These are phyloP conservation scores for Muraenolepis orangiensis DNA, from an alignment of 2,797 vertebrate species.

Conservation along the genomic window DNA sequence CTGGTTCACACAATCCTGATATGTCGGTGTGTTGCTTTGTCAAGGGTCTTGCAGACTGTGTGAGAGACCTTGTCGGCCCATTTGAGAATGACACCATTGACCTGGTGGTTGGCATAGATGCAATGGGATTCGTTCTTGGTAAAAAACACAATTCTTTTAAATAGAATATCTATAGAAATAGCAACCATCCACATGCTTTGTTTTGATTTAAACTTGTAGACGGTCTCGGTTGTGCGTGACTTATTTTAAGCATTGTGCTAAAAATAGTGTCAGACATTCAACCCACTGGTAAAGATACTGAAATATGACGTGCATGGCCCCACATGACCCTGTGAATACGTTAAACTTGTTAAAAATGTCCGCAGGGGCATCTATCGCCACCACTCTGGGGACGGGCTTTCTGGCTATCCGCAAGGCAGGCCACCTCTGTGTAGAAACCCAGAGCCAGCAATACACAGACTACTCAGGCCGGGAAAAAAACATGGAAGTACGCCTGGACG, in stretches of 20 bases:
- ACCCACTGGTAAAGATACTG: slow-evolving; percentile 42
- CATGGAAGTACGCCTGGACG: slow-evolving; percentile 79
- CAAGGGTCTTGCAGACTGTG: slow-evolving; percentile 82
- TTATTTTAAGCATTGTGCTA: slow-evolving; percentile 44
- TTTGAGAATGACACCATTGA: slow-evolving; percentile 77
- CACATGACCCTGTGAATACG: neutral
- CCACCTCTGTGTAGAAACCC: slow-evolving; percentile 78
- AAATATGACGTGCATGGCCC: slow-evolving; percentile 50
- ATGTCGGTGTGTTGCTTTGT: slow-evolving; percentile 20
- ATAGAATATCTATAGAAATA: neutral
- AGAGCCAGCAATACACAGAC: slow-evolving; percentile 72
- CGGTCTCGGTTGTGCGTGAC: neutral
- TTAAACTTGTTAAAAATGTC: neutral
- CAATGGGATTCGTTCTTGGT: slow-evolving; percentile 91
- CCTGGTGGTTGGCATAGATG: slow-evolving; percentile 83
- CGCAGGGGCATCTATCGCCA: slow-evolving; percentile 74
- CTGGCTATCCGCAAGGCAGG: slow-evolving; percentile 83
- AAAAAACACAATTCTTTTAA: slow-evolving; percentile 24
- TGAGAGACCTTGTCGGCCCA: slow-evolving; percentile 77
- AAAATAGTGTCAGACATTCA: slow-evolving; percentile 38
- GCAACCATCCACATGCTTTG: neutral
- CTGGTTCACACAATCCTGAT: neutral
- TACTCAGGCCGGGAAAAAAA: slow-evolving; percentile 77
- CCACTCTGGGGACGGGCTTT: slow-evolving; percentile 77
- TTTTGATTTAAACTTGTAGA: neutral